These are phyloP conservation scores for Saturnia pavonia DNA, from an alignment of 2,888 invertebrate genomes.

Conservation along the genomic window DNA sequence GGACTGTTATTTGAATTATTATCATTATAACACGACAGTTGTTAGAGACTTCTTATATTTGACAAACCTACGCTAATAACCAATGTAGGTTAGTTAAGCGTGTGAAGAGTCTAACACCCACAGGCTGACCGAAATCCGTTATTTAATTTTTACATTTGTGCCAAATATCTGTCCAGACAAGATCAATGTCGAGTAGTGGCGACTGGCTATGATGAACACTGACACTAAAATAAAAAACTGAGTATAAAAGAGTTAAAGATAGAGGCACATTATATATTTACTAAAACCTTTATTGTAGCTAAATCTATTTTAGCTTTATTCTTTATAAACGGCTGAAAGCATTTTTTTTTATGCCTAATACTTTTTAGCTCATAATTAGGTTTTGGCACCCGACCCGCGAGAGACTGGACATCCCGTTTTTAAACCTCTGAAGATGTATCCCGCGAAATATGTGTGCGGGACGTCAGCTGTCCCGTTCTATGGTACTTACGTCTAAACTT, in stretches of 20 bases:
- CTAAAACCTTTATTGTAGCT: neutral
- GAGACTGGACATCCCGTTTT: too few relatives aligned
- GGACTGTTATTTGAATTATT: neutral
- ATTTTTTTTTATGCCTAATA: too few relatives aligned
- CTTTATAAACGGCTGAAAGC: neutral
- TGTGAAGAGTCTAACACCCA: neutral
- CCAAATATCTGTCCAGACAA: neutral
- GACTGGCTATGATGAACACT: neutral
- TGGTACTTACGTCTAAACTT: too few relatives aligned
- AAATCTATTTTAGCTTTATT: neutral
- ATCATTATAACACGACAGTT: neutral
- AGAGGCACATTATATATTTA: neutral
- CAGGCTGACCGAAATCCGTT: constrained; percentile 6
- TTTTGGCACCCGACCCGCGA: too few relatives aligned
- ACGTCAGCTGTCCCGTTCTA: too few relatives aligned
- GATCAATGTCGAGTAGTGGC: neutral
- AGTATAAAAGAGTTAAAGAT: neutral
- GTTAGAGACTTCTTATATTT: neutral
- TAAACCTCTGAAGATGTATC: too few relatives aligned
- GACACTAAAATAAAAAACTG: neutral
- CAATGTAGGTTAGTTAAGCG: neutral
- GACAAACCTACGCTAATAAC: constrained; percentile 5
- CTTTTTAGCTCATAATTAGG: too few relatives aligned
- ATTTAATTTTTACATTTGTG: constrained; percentile 10
- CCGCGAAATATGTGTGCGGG: too few relatives aligned